phyloP scores from a whole-genome alignment of 2,113 vertebrate species.

The Megatriorchis doriae region DNA sequence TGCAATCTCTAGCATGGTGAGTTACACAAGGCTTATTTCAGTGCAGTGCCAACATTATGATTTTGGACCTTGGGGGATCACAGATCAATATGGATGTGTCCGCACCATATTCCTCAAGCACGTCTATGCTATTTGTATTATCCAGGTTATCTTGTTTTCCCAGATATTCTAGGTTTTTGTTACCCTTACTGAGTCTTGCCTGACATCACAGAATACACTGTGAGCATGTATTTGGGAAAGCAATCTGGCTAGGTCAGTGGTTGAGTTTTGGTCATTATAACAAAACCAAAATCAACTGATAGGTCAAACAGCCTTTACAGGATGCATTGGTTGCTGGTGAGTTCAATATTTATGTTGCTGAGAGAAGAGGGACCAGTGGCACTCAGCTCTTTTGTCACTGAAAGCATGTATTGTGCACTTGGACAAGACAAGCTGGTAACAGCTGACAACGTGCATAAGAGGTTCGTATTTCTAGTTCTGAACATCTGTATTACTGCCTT shows the following conservation, averaged over 20 bases:
- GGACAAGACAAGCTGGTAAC: not conserved
- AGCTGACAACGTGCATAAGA: not conserved
- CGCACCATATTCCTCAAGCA: not conserved
- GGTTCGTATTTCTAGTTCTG: not conserved
- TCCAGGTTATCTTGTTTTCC: not conserved
- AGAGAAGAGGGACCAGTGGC: not conserved
- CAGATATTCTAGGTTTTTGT: not conserved
- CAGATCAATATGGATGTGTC: not conserved
- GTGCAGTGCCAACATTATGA: not conserved
- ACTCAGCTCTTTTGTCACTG: not conserved
- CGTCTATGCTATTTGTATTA: not conserved
- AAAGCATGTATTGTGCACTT: not conserved
- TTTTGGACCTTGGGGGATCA: not conserved
- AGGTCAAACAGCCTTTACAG: not conserved
- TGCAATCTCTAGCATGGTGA: not conserved
- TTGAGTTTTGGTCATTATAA: not conserved
- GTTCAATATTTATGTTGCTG: not conserved
- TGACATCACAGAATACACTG: not conserved
- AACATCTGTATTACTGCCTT: constrained; percentile 1
- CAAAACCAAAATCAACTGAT: not conserved
- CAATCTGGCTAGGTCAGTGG: not conserved
- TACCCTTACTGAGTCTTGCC: not conserved
- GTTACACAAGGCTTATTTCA: not conserved
- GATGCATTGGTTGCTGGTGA: not conserved
- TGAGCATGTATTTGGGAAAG: not conserved